These are phyloP conservation scores for Pristionchus arcanus DNA, from an alignment of 2,888 invertebrate species.

Conservation along the genomic window DNA sequence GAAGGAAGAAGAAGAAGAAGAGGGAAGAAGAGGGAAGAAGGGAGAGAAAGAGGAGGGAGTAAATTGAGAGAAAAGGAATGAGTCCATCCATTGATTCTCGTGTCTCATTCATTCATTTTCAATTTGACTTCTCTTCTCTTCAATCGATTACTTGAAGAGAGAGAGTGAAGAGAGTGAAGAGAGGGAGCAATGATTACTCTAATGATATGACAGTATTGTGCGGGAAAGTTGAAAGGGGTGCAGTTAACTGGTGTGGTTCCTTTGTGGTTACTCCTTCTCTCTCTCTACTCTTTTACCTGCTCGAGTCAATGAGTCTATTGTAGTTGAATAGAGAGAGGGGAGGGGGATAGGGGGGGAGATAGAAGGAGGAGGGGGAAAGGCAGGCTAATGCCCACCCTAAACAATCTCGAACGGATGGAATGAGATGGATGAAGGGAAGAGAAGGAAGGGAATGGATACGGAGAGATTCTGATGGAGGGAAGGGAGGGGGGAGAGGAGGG, in stretches of 20 bases:
- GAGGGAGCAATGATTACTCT: background rate
- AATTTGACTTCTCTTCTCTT: constrained; percentile 32
- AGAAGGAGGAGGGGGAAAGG: background rate
- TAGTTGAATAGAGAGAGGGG: background rate
- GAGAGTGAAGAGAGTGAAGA: constrained; percentile 31
- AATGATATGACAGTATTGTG: constrained; percentile 54
- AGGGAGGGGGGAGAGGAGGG: background rate
- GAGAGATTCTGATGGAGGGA: background rate
- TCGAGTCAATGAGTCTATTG: constrained; percentile 35
- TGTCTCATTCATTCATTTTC: constrained; percentile 34
- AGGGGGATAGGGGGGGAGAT: constrained; percentile 15
- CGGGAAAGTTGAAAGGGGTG: constrained; percentile 39
- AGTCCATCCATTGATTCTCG: constrained; percentile 2
- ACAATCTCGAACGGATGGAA: constrained; percentile 27
- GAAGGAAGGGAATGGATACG: constrained; percentile 4
- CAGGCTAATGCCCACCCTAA: constrained; percentile 44
- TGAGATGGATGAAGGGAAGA: constrained; percentile 4
- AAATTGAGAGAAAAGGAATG: constrained; percentile 9
- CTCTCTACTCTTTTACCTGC: background rate
- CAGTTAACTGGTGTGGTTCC: constrained; percentile 40
- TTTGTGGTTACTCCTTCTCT: constrained; percentile 25
- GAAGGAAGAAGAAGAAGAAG: background rate
- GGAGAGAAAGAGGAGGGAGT: background rate
- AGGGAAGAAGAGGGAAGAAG: constrained; percentile 24
- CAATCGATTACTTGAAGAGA: constrained; percentile 21